Base-by-base conservation (phyloP, 2,888 invertebrate species). In the Pristionchus mayeri region DNA sequence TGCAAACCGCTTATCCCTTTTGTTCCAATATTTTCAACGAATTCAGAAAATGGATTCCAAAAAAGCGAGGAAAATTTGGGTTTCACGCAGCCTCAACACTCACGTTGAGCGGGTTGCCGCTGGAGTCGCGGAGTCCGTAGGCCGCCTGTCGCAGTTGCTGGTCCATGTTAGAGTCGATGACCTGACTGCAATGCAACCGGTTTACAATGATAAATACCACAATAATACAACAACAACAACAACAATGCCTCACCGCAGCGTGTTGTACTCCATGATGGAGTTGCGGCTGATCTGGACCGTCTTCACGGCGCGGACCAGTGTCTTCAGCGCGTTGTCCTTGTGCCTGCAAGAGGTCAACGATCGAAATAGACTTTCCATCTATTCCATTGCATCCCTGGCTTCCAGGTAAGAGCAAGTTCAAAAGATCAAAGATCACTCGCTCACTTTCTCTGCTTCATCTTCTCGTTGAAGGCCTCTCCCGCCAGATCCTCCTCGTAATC, bases 51-150 rank as follows among this genome's bases (percentile, higher is more conserved):
- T 44, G 44, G 44, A 44, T 44, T 13, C 44, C 44, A 9, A 44
- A 44, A 44, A 44, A 13, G 57, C 24, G 57, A 57, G 52, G 52
- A 18, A 16, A 52, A 11, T 52, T 11, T 52, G 18, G 52, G 11
- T 18, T 11, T 52, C 11, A 52, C 11, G 18, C 11, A 52, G 52
- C 13, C 13, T n/a, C n/a, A n/a, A n/a, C n/a, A n/a, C 81, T 60
- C 60, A 81, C 81, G 40, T 60, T 60, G 40, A 81, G 81, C 24
- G 7, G 21, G 27, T 60, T 57, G 24, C 44, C 44, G 11, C n/a
- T 40, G 18, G 81, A 24, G 44, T 81, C 81, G 11, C 21, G 18
- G 40, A 81, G 54, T 1, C 75, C 48, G 3, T 13, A 0, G 21
- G 34, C 18, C 9, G 24, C n/a, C 24, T 48, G 48, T 7, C 54